These are phyloP conservation scores for Dendrocincla fuliginosa DNA, from an alignment of 2,797 vertebrate genomes.

Conservation along the genomic window DNA sequence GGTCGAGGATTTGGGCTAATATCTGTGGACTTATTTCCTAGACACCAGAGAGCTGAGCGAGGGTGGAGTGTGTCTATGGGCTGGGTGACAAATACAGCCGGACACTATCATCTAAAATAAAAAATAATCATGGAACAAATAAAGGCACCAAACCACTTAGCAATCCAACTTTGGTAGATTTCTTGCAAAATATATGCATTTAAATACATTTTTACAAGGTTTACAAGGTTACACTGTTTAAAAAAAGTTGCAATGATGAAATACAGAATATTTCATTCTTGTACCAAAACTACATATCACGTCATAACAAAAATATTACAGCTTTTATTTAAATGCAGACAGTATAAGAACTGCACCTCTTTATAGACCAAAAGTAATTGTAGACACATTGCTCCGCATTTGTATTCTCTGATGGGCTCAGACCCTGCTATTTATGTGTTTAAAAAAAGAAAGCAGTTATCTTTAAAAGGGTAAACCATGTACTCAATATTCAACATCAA, in stretches of 20 bases:
- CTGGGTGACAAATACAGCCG: background rate
- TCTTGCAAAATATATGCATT: conserved; percentile 59
- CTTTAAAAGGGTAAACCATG: background rate
- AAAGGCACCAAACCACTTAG: background rate
- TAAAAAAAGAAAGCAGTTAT: background rate
- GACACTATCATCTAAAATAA: background rate
- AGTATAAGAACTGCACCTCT: background rate
- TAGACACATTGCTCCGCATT: background rate
- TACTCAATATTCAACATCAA: background rate
- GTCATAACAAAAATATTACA: background rate
- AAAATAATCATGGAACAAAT: background rate
- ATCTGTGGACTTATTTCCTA: background rate
- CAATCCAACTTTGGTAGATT: conserved; percentile 44
- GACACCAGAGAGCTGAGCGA: background rate
- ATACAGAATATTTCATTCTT: conserved; percentile 37
- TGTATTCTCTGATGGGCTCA: background rate
- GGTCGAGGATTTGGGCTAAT: background rate
- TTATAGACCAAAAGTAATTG: background rate
- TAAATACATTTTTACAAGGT: conserved; percentile 50
- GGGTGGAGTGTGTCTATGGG: background rate
- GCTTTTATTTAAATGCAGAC: conserved; percentile 7
- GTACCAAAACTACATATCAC: conserved; percentile 64
- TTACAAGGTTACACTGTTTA: conserved; percentile 27
- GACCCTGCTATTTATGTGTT: background rate
- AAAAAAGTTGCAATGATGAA: conserved; percentile 41